Base-by-base conservation (phyloP, 2,113 vertebrate genomes). In the Cardinalis cardinalis region DNA sequence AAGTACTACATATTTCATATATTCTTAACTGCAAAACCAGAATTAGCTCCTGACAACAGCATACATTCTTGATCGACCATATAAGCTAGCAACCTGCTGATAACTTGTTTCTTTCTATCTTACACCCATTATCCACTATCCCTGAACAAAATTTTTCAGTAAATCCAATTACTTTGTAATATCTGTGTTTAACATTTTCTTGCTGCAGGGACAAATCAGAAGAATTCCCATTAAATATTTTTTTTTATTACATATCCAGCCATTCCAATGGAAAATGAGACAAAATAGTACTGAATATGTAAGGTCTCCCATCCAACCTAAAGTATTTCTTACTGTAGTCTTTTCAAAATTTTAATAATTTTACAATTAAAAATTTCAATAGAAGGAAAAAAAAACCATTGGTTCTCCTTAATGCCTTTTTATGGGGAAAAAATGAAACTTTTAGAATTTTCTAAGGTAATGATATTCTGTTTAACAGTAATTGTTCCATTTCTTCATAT, bases 1-100 rank as follows among this genome's bases (percentile, higher is more conserved):
- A 88, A 63, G 32, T 58, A 70, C 19, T 60, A 38, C 15, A 16
- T 60, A 78, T 26, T 79, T 92, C 28, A 77, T 48, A 71, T 43
- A 85, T 60, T 76, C 55, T 74, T 21, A 93, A 72, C 31, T 65
- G 55, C 25, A 84, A 68, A 36, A 94, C 3, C 3, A 2, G 36
- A 87, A 76, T 55, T 88, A 17, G 70, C 65, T 76, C 53, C 41
- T 91, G 36, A 75, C n/a, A 75, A 75, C 43, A 81, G 31, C 26
- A 87, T 12, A 49, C 9, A 84, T 79, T 94, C 93, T 68, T 94
- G 32, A 90, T 75, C 68, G 94, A 89, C 19, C 85, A 17, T 46
- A 23, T 56, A 48, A 44, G 34, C 69, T 36, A 80, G 32, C 6
- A 87, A 81, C 68, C 31, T 77, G 23, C 36, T 53, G 52, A 77